Percentiles rank a stretch among this genome's conserved stretches.
Conservation (phyloP, 2,113 vertebrate species). For the Oceanites oceanicus region DNA sequence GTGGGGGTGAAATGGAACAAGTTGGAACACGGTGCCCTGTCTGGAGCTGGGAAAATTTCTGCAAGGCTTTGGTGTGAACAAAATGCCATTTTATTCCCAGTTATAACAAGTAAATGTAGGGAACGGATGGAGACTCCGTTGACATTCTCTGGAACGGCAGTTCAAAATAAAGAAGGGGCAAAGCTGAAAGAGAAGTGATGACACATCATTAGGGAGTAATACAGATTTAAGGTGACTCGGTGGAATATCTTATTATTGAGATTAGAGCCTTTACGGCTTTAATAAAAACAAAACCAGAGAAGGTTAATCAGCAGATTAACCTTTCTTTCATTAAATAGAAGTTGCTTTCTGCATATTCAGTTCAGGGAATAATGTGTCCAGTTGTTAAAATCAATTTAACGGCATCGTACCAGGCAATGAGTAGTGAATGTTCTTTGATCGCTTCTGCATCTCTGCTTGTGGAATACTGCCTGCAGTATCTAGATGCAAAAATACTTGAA, state of each 20-base stretch:
- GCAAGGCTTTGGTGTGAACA: not conserved
- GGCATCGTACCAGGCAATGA: fast-evolving
- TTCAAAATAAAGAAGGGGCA: not conserved
- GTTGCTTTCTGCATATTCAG: not conserved
- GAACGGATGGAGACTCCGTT: fast-evolving
- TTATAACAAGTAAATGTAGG: not conserved
- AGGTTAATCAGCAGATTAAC: not conserved
- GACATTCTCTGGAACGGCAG: not conserved
- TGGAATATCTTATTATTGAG: slow-evolving; percentile 26
- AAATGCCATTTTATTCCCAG: not conserved
- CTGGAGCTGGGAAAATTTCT: not conserved
- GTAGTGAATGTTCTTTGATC: not conserved
- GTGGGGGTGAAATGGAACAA: not conserved
- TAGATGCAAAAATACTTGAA: not conserved
- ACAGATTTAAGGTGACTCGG: slow-evolving; percentile 1
- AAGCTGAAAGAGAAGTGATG: not conserved
- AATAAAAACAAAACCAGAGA: not conserved
- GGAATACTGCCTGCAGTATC: not conserved
- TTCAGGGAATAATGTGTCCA: not conserved
- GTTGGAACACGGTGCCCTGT: not conserved
- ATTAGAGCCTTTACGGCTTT: not conserved
- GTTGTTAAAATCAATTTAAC: not conserved
- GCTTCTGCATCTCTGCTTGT: not conserved
- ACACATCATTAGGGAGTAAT: not conserved
- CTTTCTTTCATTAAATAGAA: not conserved